phyloP scores from a whole-genome alignment of 2,113 vertebrate genomes.

The Sorex araneus region DNA sequence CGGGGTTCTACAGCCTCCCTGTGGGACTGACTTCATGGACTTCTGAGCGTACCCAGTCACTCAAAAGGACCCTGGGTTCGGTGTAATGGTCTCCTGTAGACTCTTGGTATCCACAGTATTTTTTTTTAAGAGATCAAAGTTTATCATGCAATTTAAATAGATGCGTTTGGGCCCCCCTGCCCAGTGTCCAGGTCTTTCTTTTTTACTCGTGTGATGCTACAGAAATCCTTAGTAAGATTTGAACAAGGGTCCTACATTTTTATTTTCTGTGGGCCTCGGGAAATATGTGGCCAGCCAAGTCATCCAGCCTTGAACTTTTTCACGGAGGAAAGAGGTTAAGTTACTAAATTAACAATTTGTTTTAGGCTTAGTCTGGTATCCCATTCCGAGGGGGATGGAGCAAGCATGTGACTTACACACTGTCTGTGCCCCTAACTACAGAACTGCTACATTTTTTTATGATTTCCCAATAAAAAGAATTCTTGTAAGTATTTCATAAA shows the following conservation, averaged over 20 bases:
- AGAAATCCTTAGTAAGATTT: neutral
- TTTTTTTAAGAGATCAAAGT: neutral
- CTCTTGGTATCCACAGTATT: neutral
- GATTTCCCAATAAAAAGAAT: neutral
- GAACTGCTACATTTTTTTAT: neutral
- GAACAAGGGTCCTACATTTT: neutral
- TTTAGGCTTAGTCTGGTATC: constrained; percentile 10
- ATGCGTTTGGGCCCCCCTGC: too few relatives aligned
- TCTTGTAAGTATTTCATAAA: constrained; percentile 8
- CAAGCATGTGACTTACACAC: neutral
- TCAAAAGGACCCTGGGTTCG: neutral
- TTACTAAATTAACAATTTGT: neutral
- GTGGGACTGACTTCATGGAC: neutral
- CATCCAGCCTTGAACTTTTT: neutral
- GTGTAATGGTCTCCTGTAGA: neutral
- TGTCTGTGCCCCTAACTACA: neutral
- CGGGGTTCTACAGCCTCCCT: neutral
- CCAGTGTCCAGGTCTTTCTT: too few relatives aligned
- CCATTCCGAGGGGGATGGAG: neutral
- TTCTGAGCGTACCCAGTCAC: too few relatives aligned
- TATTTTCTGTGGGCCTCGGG: neutral
- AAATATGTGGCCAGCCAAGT: neutral
- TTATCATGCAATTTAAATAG: too few relatives aligned
- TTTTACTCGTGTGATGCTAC: too few relatives aligned
- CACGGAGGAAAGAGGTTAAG: neutral